Conservation (phyloP, 2,888 invertebrate species). For the Drosophila borealis region DNA sequence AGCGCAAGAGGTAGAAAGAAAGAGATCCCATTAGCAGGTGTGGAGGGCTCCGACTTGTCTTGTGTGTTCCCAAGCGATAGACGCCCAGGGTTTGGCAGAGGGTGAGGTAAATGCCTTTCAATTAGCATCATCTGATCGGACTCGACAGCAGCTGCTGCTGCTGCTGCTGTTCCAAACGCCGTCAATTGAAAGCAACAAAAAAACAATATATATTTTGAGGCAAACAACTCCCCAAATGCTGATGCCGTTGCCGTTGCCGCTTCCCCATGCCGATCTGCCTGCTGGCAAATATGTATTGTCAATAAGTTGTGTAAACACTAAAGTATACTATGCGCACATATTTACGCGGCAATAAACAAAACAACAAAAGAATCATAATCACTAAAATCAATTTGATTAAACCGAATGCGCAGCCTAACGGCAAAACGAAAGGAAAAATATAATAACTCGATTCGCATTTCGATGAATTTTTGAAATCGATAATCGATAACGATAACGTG, state of each 20-base stretch:
- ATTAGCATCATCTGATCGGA: constrained; percentile 63
- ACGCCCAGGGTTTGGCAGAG: neutral
- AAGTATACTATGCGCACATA: constrained; percentile 56
- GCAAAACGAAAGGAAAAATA: constrained; percentile 1
- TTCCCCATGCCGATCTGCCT: constrained; percentile 33
- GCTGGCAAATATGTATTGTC: constrained; percentile 63
- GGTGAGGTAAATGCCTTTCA: constrained; percentile 57
- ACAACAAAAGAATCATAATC: constrained; percentile 66
- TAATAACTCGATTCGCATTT: constrained; percentile 10
- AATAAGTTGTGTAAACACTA: constrained; percentile 71
- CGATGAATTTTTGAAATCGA: constrained; percentile 9
- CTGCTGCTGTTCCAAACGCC: constrained; percentile 15
- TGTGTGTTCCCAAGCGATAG: constrained; percentile 7
- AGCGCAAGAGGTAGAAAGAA: neutral
- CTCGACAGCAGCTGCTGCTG: constrained; percentile 6
- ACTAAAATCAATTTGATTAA: constrained; percentile 68
- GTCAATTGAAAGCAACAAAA: constrained; percentile 68
- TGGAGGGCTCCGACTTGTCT: constrained; percentile 30
- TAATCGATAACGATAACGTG: neutral
- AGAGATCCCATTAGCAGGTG: constrained; percentile 22
- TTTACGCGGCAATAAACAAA: constrained; percentile 69
- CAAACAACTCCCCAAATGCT: constrained; percentile 16
- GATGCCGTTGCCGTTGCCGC: neutral
- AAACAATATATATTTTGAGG: neutral
- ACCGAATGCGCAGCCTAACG: constrained; percentile 58